Conservation (phyloP, 1,140 invertebrate species). For the Dreissena rostriformis region DNA sequence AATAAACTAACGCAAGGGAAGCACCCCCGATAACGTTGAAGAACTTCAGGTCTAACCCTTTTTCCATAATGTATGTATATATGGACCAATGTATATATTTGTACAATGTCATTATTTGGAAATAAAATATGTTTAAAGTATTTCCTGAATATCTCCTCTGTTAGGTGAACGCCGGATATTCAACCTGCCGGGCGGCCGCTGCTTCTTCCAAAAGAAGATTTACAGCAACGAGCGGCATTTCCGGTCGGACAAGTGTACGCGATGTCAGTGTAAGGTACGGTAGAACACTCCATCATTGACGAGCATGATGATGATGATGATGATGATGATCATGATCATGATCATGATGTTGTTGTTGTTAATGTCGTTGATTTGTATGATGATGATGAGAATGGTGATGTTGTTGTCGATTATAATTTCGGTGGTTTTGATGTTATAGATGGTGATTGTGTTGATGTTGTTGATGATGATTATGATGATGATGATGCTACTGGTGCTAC, state of each 20-base stretch:
- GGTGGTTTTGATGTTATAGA: background rate
- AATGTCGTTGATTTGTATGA: background rate
- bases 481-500: background rate
- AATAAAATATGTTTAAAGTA: no score
- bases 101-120: no score
- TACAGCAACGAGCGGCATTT: slow-evolving; percentile 83
- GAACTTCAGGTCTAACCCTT: no score
- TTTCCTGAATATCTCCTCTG: slow-evolving; percentile 16
- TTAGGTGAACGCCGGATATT: slow-evolving; percentile 72
- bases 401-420: background rate
- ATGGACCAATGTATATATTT: no score
- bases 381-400: background rate
- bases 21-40: no score
- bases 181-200: slow-evolving; percentile 82
- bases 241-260: slow-evolving; percentile 89
- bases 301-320: slow-evolving; percentile 2
- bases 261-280: slow-evolving; percentile 87
- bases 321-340: background rate
- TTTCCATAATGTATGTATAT: no score
- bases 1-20: no score
- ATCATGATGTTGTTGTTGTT: background rate
- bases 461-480: slow-evolving; percentile 3
- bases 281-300: no score
- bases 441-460: slow-evolving; percentile 2
- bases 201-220: slow-evolving; percentile 92